These are phyloP conservation scores for Serinus canaria DNA, from an alignment of 2,113 vertebrate genomes.

Conservation along the genomic window DNA sequence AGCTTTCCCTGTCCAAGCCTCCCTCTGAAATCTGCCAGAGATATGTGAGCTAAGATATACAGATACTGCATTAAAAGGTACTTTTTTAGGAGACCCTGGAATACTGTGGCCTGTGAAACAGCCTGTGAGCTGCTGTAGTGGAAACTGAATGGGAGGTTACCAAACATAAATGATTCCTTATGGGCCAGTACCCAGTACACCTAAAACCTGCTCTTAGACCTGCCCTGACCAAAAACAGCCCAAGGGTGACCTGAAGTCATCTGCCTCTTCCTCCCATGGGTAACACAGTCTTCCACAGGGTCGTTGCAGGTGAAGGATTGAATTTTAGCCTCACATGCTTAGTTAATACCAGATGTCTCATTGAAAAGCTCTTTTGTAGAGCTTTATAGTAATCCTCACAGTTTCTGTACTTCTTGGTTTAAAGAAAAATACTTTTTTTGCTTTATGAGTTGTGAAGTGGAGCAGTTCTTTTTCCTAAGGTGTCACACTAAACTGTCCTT, in stretches of 20 bases:
- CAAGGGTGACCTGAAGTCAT: neutral
- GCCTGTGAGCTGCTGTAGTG: neutral
- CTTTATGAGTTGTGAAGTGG: neutral
- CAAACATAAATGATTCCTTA: neutral
- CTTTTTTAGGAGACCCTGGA: neutral
- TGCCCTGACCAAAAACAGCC: neutral
- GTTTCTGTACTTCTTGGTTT: conserved; percentile 11
- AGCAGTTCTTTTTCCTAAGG: neutral
- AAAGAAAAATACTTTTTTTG: neutral
- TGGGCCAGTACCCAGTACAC: neutral
- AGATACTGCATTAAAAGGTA: neutral
- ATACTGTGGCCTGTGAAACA: neutral
- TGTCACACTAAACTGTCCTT: neutral
- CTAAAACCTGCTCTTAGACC: neutral
- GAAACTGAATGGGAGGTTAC: neutral
- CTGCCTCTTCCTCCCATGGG: conserved; percentile 8
- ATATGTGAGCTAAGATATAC: neutral
- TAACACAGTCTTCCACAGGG: neutral
- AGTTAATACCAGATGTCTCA: conserved; percentile 52
- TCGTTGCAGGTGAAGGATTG: conserved; percentile 7
- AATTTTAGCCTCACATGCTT: conserved; percentile 27
- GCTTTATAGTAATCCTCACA: neutral
- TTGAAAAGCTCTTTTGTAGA: conserved; percentile 51
- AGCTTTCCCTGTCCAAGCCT: neutral
- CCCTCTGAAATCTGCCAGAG: neutral